These are phyloP conservation scores for Dynastes maya DNA, from an alignment of 2,888 invertebrate species.

Conservation along the genomic window DNA sequence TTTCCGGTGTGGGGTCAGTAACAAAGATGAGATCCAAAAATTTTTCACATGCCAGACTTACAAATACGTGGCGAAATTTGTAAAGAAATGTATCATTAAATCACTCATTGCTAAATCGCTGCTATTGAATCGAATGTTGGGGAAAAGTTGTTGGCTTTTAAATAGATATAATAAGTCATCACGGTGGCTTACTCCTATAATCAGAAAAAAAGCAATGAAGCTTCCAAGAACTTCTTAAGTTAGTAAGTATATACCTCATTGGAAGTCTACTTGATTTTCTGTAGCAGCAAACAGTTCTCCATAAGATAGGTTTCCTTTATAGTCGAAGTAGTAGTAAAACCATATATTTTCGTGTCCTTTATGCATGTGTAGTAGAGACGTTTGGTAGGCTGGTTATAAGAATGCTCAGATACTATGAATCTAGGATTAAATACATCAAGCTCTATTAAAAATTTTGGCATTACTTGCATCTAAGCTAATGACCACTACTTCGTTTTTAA, in stretches of 20 bases:
- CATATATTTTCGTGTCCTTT: conserved; percentile 68
- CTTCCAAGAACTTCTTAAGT: too few relatives aligned
- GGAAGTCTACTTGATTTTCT: conserved; percentile 59
- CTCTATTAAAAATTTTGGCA: too few relatives aligned
- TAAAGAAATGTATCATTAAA: conserved; percentile 69
- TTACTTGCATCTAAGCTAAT: too few relatives aligned
- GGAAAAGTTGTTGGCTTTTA: conserved; percentile 65
- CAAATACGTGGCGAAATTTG: conserved; percentile 72
- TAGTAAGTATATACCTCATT: conserved; percentile 60
- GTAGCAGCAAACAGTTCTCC: conserved; percentile 69
- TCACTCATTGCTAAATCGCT: conserved; percentile 67
- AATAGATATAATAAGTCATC: conserved; percentile 74
- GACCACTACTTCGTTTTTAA: too few relatives aligned
- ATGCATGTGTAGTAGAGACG: conserved; percentile 62
- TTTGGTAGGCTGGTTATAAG: conserved; percentile 69
- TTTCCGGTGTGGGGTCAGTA: conserved; percentile 19
- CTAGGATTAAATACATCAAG: conserved; percentile 61
- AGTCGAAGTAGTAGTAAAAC: conserved; percentile 71
- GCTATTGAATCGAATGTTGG: conserved; percentile 62
- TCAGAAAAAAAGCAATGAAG: neutral
- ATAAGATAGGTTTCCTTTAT: conserved; percentile 69
- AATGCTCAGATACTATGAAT: conserved; percentile 72
- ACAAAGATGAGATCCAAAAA: neutral
- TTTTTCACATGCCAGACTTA: conserved; percentile 59
- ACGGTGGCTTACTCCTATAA: conserved; percentile 70